These are phyloP conservation scores for Clarias macrocephalus DNA, from an alignment of 2,113 vertebrate species.

Conservation along the genomic window DNA sequence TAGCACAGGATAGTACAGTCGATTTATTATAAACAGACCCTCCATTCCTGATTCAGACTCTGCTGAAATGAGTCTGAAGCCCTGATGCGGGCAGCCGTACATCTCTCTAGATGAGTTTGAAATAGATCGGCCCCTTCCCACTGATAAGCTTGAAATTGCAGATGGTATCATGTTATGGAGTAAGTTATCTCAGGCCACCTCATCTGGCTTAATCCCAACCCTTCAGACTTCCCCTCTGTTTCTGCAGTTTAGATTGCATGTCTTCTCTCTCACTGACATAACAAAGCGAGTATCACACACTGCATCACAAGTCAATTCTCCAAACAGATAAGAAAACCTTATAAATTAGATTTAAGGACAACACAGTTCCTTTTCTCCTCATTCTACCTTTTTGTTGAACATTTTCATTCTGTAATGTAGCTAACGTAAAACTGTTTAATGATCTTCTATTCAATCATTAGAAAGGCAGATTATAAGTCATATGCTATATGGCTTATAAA, in stretches of 20 bases:
- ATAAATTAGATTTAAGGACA: neutral
- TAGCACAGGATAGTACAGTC: neutral
- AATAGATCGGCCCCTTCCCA: slow-evolving; percentile 28
- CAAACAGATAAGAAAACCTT: slow-evolving; percentile 29
- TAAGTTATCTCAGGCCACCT: slow-evolving; percentile 44
- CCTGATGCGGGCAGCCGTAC: slow-evolving; percentile 32
- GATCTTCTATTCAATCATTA: neutral
- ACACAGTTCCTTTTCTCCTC: neutral
- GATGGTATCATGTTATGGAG: slow-evolving; percentile 55
- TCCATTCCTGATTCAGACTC: neutral
- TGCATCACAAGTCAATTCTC: slow-evolving; percentile 2
- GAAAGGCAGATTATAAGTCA: no score
- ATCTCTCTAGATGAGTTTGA: slow-evolving; percentile 40
- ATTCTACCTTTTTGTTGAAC: neutral
- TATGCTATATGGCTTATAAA: no score
- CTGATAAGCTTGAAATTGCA: slow-evolving; percentile 57
- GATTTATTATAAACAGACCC: neutral
- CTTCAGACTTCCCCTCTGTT: slow-evolving; percentile 13
- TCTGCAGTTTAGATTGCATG: slow-evolving; percentile 18
- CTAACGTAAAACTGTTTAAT: neutral
- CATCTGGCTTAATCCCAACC: slow-evolving; percentile 46
- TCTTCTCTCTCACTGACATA: slow-evolving; percentile 5
- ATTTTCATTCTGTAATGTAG: slow-evolving; percentile 1
- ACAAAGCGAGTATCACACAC: neutral
- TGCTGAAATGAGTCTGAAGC: slow-evolving; percentile 6